phyloP scores from a whole-genome alignment of 2,113 vertebrate species.

The Numida meleagris region DNA sequence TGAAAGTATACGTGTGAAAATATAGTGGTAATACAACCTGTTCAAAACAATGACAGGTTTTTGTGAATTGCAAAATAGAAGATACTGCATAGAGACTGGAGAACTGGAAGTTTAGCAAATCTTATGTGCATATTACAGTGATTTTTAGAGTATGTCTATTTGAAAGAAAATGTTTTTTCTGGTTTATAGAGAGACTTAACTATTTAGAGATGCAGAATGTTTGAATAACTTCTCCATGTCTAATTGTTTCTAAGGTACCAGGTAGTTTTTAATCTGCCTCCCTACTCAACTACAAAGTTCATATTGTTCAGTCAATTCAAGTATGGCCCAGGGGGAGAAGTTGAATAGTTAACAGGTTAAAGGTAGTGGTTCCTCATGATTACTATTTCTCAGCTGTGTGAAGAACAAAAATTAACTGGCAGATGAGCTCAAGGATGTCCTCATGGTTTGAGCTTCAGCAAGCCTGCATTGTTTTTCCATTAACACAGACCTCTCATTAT shows the following conservation, averaged over 20 bases:
- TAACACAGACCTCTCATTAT: rapidly evolving
- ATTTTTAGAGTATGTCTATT: neutral
- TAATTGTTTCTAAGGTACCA: neutral
- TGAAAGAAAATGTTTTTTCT: neutral
- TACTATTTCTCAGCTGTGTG: neutral
- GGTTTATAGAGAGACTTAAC: neutral
- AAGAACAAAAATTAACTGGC: neutral
- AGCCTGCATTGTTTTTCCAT: rapidly evolving
- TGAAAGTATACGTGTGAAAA: neutral
- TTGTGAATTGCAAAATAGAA: neutral
- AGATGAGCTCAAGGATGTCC: neutral
- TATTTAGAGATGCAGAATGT: neutral
- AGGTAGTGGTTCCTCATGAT: neutral
- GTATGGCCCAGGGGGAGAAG: neutral
- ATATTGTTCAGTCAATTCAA: neutral
- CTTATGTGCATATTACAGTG: neutral
- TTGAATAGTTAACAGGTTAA: neutral
- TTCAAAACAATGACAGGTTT: neutral
- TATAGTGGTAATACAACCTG: neutral
- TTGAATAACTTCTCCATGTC: neutral
- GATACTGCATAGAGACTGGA: neutral
- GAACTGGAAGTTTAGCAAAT: neutral
- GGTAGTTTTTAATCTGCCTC: neutral
- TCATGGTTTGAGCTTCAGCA: neutral
- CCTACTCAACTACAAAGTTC: neutral